Evolutionary conservation across 2,797 vertebrate species (phyloP), one percentile per base, ranked within the genome.

Genomic region (Clamator glandarius): DNA sequence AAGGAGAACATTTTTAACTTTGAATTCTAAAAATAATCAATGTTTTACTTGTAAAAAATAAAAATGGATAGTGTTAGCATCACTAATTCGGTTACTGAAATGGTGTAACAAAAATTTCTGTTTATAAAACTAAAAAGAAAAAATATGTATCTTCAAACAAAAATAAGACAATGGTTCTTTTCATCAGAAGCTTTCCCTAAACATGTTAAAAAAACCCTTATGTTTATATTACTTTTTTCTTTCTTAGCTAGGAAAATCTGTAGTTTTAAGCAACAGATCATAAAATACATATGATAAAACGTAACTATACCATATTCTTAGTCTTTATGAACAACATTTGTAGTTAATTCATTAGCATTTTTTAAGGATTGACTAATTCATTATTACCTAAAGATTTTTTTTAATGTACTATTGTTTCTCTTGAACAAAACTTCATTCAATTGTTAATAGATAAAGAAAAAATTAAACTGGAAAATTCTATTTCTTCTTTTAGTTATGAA

Each of bases 151-250:
- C 9, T 62, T 66, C 5, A 35, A 48, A 73, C 55, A 25, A 41
- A 87, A 79, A 55, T 31, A 67, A 39, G 6, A 25, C 2, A 59
- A 54, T 3, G 2, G 5, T 42, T 57, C 19, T 57, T 84, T 73
- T 50, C 36, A 24, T 36, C 25, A 52, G 14, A 48, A 6, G 10
- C 12, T 83, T 88, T 62, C 14, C 26, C 46, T 50, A 35, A 80
- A 31, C 3, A 7, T 5, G 7, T 48, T 48, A 33, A 57, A 73
- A 78, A 55, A 48, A 0, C 0, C 5, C n/a, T n/a, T n/a, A n/a
- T n/a, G n/a, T n/a, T 8, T 3, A 2, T 35, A 81, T 33, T 9
- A 39, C 4, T 29, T 31, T 31, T 3, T 15, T 48, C 24, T 41
- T 79, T 87, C 35, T 31, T 12, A 67, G 24, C 5, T 70, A 28